These are phyloP conservation scores for Hyphantria cunea DNA, from an alignment of 1,140 invertebrate genomes.

Conservation along the genomic window DNA sequence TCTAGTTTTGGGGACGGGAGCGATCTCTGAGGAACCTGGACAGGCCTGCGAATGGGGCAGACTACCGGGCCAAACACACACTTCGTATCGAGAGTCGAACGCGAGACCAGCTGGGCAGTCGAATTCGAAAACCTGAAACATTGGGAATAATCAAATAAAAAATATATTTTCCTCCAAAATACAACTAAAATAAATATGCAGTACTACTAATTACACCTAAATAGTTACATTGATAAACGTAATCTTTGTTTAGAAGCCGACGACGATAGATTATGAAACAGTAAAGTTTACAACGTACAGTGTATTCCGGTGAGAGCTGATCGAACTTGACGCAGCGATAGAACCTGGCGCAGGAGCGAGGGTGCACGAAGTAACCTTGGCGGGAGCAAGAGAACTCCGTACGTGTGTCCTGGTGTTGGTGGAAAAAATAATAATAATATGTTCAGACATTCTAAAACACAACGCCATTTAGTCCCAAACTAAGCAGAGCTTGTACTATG, in stretches of 20 bases:
- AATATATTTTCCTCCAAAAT: too few species aligned
- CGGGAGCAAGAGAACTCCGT: constrained; percentile 89
- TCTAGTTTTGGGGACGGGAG: constrained; percentile 85
- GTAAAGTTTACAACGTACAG: constrained; percentile 56
- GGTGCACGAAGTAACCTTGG: constrained; percentile 91
- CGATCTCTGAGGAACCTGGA: constrained; percentile 88
- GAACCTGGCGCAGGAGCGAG: constrained; percentile 90
- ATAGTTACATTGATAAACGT: too few species aligned
- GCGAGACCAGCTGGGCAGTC: constrained; percentile 91
- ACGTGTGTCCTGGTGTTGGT: constrained; percentile 84
- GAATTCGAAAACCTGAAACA: constrained; percentile 87
- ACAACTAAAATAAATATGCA: too few species aligned
- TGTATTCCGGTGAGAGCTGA: constrained; percentile 87
- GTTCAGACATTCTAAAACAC: too few species aligned
- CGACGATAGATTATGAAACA: constrained; percentile 3
- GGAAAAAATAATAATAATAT: background rate
- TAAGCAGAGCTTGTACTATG: too few species aligned
- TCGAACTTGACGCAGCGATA: constrained; percentile 93
- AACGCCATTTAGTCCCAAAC: too few species aligned
- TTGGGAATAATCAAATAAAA: background rate
- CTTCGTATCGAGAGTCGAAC: constrained; percentile 90
- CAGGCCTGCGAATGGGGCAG: constrained; percentile 87
- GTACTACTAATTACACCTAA: too few species aligned
- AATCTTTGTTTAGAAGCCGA: too few species aligned
- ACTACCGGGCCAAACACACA: constrained; percentile 92